Conservation (phyloP, 2,113 vertebrate genomes). For the Ophthalmolycus amberensis region DNA sequence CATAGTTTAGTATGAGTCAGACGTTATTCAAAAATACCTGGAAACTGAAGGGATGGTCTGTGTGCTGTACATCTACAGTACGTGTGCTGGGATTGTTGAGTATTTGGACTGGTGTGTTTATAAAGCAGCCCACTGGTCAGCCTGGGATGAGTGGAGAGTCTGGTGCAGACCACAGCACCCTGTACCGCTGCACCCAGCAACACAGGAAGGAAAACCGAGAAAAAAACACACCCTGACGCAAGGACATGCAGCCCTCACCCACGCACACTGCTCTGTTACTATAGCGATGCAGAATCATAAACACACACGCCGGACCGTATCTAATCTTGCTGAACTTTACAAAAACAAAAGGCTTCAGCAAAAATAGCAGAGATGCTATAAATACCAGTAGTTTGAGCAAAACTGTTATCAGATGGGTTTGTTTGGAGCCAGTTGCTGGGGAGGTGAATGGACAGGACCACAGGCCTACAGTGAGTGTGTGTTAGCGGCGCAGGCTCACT, state of each 20-base stretch:
- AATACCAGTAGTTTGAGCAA: conserved; percentile 54
- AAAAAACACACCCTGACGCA: conserved; percentile 40
- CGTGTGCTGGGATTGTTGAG: conserved; percentile 10
- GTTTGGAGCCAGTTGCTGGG: conserved; percentile 39
- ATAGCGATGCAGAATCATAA: conserved; percentile 70
- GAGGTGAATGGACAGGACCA: neutral
- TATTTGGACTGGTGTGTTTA: neutral
- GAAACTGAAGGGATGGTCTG: neutral
- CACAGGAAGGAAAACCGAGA: conserved; percentile 60
- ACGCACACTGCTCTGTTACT: conserved; percentile 66
- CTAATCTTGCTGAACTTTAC: conserved; percentile 71
- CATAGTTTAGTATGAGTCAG: neutral
- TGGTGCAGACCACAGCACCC: conserved; percentile 40
- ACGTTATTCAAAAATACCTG: conserved; percentile 1
- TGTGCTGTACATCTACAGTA: neutral
- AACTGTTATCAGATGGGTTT: conserved; percentile 66
- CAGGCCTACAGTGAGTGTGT: conserved; percentile 10
- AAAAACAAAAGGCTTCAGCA: conserved; percentile 11
- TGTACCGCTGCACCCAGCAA: conserved; percentile 40
- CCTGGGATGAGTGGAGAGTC: conserved; percentile 27
- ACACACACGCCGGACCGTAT: conserved; percentile 37
- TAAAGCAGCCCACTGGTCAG: conserved; percentile 1
- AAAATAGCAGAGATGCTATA: conserved; percentile 57
- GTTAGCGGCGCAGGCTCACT: neutral
- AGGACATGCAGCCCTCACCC: conserved; percentile 58